Evolutionary conservation across 1,140 invertebrate species (phyloP), one percentile per base, ranked within the genome.

Genomic region (Aricia agestis): DNA sequence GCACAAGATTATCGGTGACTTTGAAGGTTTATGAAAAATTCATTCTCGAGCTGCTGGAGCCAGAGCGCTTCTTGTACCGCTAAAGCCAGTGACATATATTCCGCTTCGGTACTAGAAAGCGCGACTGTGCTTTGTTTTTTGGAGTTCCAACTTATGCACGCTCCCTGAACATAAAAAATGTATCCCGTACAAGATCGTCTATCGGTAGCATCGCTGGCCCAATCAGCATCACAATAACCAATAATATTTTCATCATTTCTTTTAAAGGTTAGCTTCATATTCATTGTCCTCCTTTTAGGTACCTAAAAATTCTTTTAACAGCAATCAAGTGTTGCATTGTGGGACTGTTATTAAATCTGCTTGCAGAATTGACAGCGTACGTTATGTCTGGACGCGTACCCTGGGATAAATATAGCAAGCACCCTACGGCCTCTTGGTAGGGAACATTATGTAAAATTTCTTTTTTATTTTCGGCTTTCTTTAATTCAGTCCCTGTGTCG

Each of bases 171-270:
- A 72, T 25, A 84, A 70, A 90, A 86, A 63, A 80, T 73, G 42
- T 79, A 86, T 17, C 82, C 82, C 57, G 81, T 80, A 67, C 74
- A 84, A 2, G 83, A 84, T 77, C 79, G 81, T 59, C 84, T 71
- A 57, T 84, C 79, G 57, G 77, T 73, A 68, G 67, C 32, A 72
- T 87, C 68, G 25, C 67, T 73, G 45, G 80, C 85, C 79, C 81
- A 90, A 75, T 87, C 79, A 52, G 92, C 79, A 84, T 92, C 92
- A 71, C 76, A 78, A 74, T 79, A 92, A 13, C 18, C 76, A 78
- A 74, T 79, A 92, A 13, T 25, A 9, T 52, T 45, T 74, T 76
- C 69, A 61, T 15, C 32, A 19, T 76, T 75, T 68, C 42, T 31
- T 41, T 71, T 59, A 72, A 68, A 91, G 6, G 18, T 68, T 15